Conservation (phyloP, 2,888 invertebrate species). For the Eupeodes luniger region DNA sequence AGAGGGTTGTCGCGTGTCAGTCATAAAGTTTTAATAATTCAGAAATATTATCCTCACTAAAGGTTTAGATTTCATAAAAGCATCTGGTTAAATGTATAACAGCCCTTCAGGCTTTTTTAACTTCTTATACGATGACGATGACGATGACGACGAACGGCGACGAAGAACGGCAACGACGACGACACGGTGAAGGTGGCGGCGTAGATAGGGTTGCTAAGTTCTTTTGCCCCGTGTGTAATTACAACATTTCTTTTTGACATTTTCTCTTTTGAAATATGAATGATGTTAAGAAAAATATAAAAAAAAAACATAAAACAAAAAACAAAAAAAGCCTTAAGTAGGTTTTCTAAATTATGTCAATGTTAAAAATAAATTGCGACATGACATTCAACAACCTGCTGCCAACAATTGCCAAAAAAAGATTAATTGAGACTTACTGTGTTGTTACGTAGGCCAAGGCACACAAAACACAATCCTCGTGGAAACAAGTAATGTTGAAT, state of each 20-base stretch:
- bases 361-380: slow-evolving; percentile 10
- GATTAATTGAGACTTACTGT: slow-evolving; percentile 63
- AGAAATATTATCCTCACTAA: slow-evolving; percentile 7
- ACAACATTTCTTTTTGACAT: neutral
- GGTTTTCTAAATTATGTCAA: slow-evolving; percentile 41
- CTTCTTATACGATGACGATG: no score
- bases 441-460: neutral
- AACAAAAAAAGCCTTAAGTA: neutral
- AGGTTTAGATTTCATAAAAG: slow-evolving; percentile 19
- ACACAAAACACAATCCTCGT: neutral
- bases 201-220: neutral
- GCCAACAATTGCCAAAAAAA: slow-evolving; percentile 22
- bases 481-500: neutral
- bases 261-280: neutral
- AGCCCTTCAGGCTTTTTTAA: neutral
- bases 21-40: slow-evolving; percentile 48
- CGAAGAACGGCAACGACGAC: no score
- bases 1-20: slow-evolving; percentile 41
- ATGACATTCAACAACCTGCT: slow-evolving; percentile 25
- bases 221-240: slow-evolving; percentile 1
- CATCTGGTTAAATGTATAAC: neutral
- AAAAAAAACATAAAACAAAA: neutral
- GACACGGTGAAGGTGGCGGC: neutral
- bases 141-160: no score
- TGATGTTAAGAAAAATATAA: neutral